Evolutionary conservation across 2,113 vertebrate species (phyloP), one percentile per base, ranked within the genome.

Genomic region (Anhinga anhinga): DNA sequence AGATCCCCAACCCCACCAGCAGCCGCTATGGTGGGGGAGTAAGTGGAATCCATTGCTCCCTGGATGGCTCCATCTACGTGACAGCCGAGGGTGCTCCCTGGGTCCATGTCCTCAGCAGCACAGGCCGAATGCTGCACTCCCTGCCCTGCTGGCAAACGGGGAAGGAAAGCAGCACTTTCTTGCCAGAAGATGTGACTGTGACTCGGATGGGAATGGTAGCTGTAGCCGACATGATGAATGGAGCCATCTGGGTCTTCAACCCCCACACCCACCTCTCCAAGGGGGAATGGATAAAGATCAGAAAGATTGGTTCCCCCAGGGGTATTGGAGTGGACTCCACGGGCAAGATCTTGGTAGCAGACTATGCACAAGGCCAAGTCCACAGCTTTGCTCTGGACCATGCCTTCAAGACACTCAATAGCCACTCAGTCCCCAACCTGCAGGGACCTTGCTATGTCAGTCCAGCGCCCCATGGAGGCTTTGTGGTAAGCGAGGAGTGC

Each of bases 131-230:
- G 0, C 38, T 96, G 67, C 96, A 78, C 67, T 26, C 90, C 15
- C 63, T 98, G 79, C 80, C 88, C 30, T 98, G 98, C 42, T 17
- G 1, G 38, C 63, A 88, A 34, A 83, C 2, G 0, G 91, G 73
- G 15, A 40, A 71, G 13, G 53, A 82, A 80, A 88, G 71, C 0
- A 4, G 71, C 52, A 42, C 42, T 32, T 98, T 98, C 49, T 56
- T 98, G 88, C 97, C 97, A 0, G 98, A 98, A 85, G 97, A 98
- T 5, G 94, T 98, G 90, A 89, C 97, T 7, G 84, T 98, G 91
- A 98, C 97, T 10, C 90, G 86, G 10, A 74, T 38, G 1, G 98
- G 96, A 76, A 96, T 96, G 32, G 88, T 98, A 74, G 97, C 95
- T 7, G 95, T 98, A 59, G 97, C 97, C 0, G 97, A 98, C 73